These are phyloP conservation scores for Drosophila ironensis DNA, from an alignment of 1,140 invertebrate species.

Conservation along the genomic window DNA sequence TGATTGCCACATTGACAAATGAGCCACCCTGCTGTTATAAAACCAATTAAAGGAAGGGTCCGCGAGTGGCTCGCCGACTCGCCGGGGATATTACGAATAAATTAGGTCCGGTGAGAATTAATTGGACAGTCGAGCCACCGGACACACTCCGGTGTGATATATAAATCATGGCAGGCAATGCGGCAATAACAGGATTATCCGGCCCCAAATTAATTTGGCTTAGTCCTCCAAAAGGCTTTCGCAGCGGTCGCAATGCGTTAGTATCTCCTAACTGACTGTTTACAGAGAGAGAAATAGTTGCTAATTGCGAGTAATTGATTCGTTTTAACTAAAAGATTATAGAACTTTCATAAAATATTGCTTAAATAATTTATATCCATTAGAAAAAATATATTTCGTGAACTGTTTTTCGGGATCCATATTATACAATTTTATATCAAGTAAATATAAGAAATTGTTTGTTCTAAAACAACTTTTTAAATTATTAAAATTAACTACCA, in stretches of 20 bases:
- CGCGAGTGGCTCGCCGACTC: slow-evolving; percentile 5
- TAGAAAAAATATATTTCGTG: too few species aligned
- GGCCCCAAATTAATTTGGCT: slow-evolving; percentile 43
- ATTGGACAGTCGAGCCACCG: slow-evolving; percentile 40
- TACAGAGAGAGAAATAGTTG: background rate
- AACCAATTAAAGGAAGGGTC: slow-evolving; percentile 73
- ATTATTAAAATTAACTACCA: too few species aligned
- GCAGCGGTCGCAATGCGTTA: slow-evolving; percentile 10
- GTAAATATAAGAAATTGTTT: too few species aligned
- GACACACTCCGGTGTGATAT: slow-evolving; percentile 17
- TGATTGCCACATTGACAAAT: slow-evolving; percentile 78
- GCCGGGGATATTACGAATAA: slow-evolving; percentile 23
- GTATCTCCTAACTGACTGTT: background rate
- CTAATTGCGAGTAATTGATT: too few species aligned
- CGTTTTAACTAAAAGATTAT: too few species aligned
- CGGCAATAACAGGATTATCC: slow-evolving; percentile 40
- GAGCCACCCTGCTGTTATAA: slow-evolving; percentile 64
- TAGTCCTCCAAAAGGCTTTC: slow-evolving; percentile 14
- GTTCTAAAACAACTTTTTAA: too few species aligned
- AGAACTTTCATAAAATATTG: too few species aligned
- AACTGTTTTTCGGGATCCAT: too few species aligned
- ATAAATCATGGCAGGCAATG: slow-evolving; percentile 55
- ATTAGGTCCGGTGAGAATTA: slow-evolving; percentile 41
- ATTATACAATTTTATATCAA: too few species aligned
- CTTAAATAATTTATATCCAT: too few species aligned